Conservation (phyloP, 2,888 invertebrate genomes). For the Hypercompe scribonia region DNA sequence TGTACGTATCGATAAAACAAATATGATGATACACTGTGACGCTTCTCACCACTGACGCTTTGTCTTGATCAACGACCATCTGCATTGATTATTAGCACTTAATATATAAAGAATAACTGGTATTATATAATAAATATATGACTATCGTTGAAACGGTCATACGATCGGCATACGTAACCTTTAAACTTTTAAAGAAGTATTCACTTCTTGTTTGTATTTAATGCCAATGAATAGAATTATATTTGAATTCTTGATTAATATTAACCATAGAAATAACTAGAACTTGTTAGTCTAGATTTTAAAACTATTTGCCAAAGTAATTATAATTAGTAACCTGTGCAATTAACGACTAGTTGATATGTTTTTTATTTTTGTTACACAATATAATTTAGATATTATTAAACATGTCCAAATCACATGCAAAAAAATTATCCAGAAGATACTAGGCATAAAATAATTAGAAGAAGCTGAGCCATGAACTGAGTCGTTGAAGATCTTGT, state of each 20-base stretch:
- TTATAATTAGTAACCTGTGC: not conserved
- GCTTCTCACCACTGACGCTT: not conserved
- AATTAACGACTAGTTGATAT: not conserved
- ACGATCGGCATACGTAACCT: conserved; percentile 21
- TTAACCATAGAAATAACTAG: not conserved
- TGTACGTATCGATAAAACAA: not conserved
- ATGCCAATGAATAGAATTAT: conserved; percentile 32
- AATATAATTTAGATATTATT: not conserved
- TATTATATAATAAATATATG: not conserved
- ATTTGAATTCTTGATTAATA: not conserved
- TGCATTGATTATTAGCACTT: not conserved
- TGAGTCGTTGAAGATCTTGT: not conserved
- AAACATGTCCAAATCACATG: not conserved
- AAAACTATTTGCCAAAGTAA: not conserved
- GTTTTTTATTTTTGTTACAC: not conserved
- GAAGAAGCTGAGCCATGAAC: not conserved
- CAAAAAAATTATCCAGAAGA: not conserved
- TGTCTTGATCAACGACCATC: not conserved
- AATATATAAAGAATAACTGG: not conserved
- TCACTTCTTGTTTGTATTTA: conserved; percentile 15
- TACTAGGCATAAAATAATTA: not conserved
- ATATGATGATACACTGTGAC: not conserved
- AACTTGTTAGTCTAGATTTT: not conserved
- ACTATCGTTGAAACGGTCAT: not conserved
- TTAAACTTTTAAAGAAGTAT: conserved; percentile 23